Base-by-base conservation (phyloP, 2,797 vertebrate genomes). In the Steatocranus sp. region DNA sequence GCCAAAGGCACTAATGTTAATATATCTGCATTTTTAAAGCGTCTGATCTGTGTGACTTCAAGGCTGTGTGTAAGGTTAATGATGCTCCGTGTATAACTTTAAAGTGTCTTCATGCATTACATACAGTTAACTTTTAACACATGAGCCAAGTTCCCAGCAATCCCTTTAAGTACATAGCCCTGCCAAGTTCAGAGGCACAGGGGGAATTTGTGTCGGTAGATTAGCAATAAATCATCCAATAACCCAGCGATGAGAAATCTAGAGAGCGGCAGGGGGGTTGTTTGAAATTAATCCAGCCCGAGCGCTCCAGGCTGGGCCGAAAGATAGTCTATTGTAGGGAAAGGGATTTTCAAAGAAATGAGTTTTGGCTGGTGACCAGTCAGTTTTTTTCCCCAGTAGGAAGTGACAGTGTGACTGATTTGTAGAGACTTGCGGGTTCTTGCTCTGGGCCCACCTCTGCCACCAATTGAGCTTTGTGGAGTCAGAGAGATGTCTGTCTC, bases 201-300 rank as follows among this genome's bases (percentile, higher is more conserved):
- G 84, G 92, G 89, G 90, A 94, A 93, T 95, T 95, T 93, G 93
- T 92, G 93, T 93, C 85, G 90, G 90, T 89, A 95, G 95, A 95
- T 95, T 95, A 94, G 92, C 89, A 90, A 94, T 94, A 95, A 95
- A 95, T 96, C 94, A 94, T 95, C 91, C 93, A 93, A 94, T 94
- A 95, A 94, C 92, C 79, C 83, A 9, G 76, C 78, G 81, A 95
- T 91, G 92, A 93, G 92, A 88, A 95, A 94, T 93, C 91, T 90
- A 83, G 79, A 86, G 88, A 91, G 86, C 36, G 30, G 86, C 83
- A 50, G 90, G 86, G 87, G 87, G 91, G 87, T 84, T 85, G 88
- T 89, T 89, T 90, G 90, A 93, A 93, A 93, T 93, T 90, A 94
- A 95, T 95, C 92, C 94, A 89, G 83, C 88, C 86, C 84, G 80